phyloP scores from a whole-genome alignment of 2,797 vertebrate genomes.

The Zenarchopterus dispar region DNA sequence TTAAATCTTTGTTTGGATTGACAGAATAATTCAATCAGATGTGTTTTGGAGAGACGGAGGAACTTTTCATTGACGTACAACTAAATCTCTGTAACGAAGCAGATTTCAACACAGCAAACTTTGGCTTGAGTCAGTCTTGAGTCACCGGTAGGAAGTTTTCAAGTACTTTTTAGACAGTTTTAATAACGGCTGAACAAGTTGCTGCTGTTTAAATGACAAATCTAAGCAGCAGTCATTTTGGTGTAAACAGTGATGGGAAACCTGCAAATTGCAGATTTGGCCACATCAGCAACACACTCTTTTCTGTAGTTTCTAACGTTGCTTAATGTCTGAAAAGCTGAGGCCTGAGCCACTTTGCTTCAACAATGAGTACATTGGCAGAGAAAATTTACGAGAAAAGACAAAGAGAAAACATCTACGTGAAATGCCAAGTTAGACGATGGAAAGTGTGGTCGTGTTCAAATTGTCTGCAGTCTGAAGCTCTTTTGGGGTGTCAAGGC shows the following conservation, averaged over 20 bases:
- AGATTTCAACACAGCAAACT: background rate
- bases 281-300: slow-evolving; percentile 17
- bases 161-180: too few relatives aligned
- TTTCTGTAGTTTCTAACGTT: background rate
- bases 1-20: slow-evolving; percentile 42
- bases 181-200: too few relatives aligned
- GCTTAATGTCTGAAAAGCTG: background rate
- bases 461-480: background rate
- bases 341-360: slow-evolving; percentile 4
- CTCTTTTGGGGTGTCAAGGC: background rate
- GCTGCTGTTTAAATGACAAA: slow-evolving; percentile 25
- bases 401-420: background rate
- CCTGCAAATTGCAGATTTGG: slow-evolving; percentile 22
- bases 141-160: background rate
- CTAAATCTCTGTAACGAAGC: background rate
- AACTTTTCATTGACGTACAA: slow-evolving; percentile 6
- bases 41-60: slow-evolving; percentile 4
- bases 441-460: background rate
- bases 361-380: background rate
- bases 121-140: background rate
- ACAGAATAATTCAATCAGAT: slow-evolving; percentile 15
- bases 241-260: slow-evolving; percentile 31
- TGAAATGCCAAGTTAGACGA: background rate
- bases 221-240: slow-evolving; percentile 11
- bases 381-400: background rate